phyloP scores from a whole-genome alignment of 2,888 invertebrate genomes.

The Eupsilia transversa region DNA sequence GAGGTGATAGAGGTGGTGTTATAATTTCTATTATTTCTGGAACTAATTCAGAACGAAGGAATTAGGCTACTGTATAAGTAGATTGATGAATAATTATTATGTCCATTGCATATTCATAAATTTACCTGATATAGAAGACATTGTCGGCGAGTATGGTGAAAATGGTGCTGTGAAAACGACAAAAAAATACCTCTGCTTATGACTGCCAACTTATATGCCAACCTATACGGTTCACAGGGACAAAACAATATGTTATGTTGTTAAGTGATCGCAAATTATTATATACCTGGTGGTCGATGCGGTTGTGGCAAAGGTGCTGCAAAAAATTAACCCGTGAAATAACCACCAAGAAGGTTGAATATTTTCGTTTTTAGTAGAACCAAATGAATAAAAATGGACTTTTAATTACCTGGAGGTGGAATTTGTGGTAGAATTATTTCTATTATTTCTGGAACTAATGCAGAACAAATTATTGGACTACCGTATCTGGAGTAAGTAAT shows the following conservation, averaged over 20 bases:
- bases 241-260: too few species aligned
- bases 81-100: neutral
- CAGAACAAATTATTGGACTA: neutral
- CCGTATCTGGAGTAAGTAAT: neutral
- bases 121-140: neutral
- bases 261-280: neutral
- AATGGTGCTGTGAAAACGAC: neutral
- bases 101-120: neutral
- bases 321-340: neutral
- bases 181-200: too few species aligned
- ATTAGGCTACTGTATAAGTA: neutral
- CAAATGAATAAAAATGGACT: neutral
- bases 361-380: too few species aligned
- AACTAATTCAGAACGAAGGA: neutral
- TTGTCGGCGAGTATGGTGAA: neutral
- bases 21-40: constrained; percentile 4
- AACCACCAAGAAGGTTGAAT: too few species aligned
- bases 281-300: neutral
- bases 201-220: neutral
- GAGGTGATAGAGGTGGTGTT: neutral
- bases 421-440: neutral
- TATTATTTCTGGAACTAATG: constrained; percentile 7
- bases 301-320: neutral
- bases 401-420: neutral
- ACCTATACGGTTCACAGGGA: too few species aligned